A percentile compares a stretch with the other conserved stretches of the same genome.
Conservation (phyloP, 37 sponge, comb jelly and placozoan species). For the Dysidea cf. avara region DNA sequence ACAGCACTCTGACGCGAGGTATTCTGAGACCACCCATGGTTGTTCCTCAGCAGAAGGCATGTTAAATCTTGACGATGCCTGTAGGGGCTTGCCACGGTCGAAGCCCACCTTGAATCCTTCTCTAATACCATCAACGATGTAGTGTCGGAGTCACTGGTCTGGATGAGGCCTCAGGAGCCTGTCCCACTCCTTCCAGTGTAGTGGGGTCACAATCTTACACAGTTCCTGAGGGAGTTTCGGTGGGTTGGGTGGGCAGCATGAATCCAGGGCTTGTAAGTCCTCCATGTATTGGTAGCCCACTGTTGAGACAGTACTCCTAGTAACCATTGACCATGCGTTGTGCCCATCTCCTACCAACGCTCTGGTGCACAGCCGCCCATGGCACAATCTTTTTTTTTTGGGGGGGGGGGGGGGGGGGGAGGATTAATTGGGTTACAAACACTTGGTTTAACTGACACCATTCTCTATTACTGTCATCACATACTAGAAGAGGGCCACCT, state of each 20-base stretch:
- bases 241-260: neutral
- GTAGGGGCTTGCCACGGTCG: neutral
- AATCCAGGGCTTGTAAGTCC: neutral
- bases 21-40: neutral
- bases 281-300: slow-evolving; percentile 10
- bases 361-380: too few relatives aligned
- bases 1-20: neutral
- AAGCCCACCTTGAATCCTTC: slow-evolving; percentile 27
- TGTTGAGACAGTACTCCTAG: neutral
- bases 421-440: too few relatives aligned
- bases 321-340: too few relatives aligned
- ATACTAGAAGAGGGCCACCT: too few relatives aligned
- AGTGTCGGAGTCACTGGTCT: neutral
- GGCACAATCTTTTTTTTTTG: too few relatives aligned
- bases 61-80: neutral
- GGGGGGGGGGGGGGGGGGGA: too few relatives aligned
- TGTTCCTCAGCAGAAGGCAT: slow-evolving; percentile 17
- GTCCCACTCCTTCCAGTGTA: slow-evolving; percentile 14
- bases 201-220: neutral
- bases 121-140: slow-evolving; percentile 2
- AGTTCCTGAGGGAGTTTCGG: neutral
- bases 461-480: too few relatives aligned
- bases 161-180: slow-evolving; percentile 3
- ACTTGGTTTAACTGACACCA: too few relatives aligned
- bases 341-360: too few relatives aligned